Evolutionary conservation across 2,888 invertebrate species (phyloP), one percentile per base, ranked within the genome.

Genomic region (Cremastinae sp.): DNA sequence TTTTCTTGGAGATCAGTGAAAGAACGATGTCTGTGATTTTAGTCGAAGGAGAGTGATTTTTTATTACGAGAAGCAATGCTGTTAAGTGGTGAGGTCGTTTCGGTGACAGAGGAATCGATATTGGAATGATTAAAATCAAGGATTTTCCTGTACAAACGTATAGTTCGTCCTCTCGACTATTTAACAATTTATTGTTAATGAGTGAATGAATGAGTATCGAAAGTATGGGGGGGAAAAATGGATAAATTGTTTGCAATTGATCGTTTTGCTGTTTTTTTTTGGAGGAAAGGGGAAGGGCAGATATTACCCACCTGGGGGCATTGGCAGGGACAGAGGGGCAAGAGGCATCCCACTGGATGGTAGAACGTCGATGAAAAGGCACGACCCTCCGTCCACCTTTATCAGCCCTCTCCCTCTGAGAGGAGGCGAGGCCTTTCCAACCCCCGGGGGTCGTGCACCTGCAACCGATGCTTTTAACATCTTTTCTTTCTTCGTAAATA

Each of bases 341-440:
- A 84, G 85, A 82, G 79, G 81, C 81, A 78, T 89, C 88, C 89
- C 89, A 88, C 82, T 88, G 88, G 81, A 83, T 87, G 86, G 90
- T 90, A 84, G 92, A 91, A 87, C 93, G 92, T 90, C 92, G 92
- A 90, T 93, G 93, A 91, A 93, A 93, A 85, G 93, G 93, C 88
- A 92, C 91, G 86, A 90, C 91, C 90, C 91, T 90, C 87, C 91
- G 91, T 86, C 91, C 90, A 89, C 91, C 84, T 86, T 89, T 90
- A 84, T 90, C 90, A 86, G 86, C 85, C 85, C 89, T 90, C 85
- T 87, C 87, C 86, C 87, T 88, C 87, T 87, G 88, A 83, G 88
- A 85, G 83, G 86, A 87, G 84, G 84, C 80, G 85, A 86, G 83
- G 84, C 83, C 84, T 85, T 88, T 89, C 88, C 88, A 88, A 86